Conservation (phyloP, 2,113 vertebrate genomes). For the Sylvicapra grimmia region DNA sequence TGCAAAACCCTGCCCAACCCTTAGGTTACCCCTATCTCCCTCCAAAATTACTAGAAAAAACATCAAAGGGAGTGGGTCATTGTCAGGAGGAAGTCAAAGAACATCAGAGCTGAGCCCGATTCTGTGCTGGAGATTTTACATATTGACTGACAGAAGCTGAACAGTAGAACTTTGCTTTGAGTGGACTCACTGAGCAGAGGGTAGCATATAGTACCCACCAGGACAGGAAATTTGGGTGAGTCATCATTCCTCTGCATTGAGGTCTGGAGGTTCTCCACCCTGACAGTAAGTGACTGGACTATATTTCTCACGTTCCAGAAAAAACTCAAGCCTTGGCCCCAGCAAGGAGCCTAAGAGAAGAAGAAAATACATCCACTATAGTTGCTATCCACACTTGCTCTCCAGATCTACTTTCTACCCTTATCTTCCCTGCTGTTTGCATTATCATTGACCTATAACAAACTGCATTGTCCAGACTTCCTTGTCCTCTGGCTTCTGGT, state of each 20-base stretch:
- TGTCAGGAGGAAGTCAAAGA: not conserved
- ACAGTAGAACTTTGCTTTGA: not conserved
- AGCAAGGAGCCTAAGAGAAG: not conserved
- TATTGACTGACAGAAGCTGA: not conserved
- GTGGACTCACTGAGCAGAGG: not conserved
- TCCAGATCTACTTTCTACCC: not conserved
- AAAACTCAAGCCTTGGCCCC: not conserved
- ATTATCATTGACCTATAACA: not conserved
- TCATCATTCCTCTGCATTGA: not conserved
- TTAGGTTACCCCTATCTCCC: not conserved
- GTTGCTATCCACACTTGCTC: not conserved
- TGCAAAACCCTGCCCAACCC: not conserved
- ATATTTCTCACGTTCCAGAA: not conserved
- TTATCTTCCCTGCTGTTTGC: not conserved
- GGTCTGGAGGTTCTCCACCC: not conserved
- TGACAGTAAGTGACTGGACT: not conserved
- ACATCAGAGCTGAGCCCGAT: not conserved
- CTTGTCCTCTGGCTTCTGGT: not conserved
- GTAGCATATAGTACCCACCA: not conserved
- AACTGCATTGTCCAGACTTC: accelerated
- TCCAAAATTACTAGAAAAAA: not conserved
- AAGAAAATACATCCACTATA: not conserved
- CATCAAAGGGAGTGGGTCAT: not conserved
- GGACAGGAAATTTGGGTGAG: not conserved
- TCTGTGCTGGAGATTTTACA: not conserved